These are phyloP conservation scores for Riptortus pedestris DNA, from an alignment of 1,140 invertebrate species.

Conservation along the genomic window DNA sequence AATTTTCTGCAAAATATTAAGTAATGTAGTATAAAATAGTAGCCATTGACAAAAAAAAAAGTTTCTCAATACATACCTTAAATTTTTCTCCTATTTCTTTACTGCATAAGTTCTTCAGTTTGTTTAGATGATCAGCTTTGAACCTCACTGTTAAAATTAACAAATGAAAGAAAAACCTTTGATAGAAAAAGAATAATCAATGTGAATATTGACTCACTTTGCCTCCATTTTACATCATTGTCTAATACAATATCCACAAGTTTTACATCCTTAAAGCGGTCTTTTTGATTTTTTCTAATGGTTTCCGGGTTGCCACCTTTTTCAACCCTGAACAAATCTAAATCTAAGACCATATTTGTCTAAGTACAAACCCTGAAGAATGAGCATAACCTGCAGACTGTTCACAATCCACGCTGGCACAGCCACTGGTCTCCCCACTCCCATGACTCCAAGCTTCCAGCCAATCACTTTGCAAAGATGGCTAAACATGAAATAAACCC, in stretches of 20 bases:
- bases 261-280: slow-evolving; percentile 84
- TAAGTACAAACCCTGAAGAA: no score
- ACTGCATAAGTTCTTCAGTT: slow-evolving; percentile 90
- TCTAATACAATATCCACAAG: slow-evolving; percentile 87
- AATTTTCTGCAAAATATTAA: slow-evolving; percentile 19
- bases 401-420: not conserved
- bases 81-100: slow-evolving; percentile 97
- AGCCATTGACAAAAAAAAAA: no score
- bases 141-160: slow-evolving; percentile 52
- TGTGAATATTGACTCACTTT: slow-evolving; percentile 41
- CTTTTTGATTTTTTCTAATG: slow-evolving; percentile 82
- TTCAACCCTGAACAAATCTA: slow-evolving; percentile 90
- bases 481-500: no score
- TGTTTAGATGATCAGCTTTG: slow-evolving; percentile 85
- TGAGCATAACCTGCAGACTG: not conserved
- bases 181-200: not conserved
- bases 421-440: not conserved
- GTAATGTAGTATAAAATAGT: no score
- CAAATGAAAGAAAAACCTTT: not conserved
- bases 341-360: slow-evolving; percentile 83
- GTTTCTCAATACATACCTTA: slow-evolving; percentile 63
- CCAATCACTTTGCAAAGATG: not conserved
- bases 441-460: not conserved
- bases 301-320: slow-evolving; percentile 88
- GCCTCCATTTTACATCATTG: slow-evolving; percentile 81